phyloP scores from a whole-genome alignment of 2,888 invertebrate genomes.

The Nemapogon koenigi region DNA sequence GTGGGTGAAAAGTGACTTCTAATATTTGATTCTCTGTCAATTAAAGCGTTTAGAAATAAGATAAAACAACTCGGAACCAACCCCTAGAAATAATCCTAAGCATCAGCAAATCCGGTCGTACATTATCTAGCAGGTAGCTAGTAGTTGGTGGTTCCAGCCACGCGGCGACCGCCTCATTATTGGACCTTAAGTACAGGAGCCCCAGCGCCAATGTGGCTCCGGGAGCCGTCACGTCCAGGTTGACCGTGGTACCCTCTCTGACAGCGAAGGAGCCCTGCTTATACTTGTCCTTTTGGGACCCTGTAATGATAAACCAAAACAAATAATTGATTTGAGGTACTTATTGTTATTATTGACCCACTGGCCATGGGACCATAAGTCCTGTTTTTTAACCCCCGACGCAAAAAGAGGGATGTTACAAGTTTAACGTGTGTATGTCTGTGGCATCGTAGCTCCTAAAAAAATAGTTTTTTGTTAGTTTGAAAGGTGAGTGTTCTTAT shows the following conservation, averaged over 20 bases:
- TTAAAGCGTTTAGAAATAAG: too few species aligned
- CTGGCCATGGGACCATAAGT: too few species aligned
- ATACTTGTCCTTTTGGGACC: conserved; percentile 87
- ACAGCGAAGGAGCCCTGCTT: conserved; percentile 88
- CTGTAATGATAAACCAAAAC: conserved; percentile 29
- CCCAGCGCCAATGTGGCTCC: conserved; percentile 95
- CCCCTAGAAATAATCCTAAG: conserved; percentile 81
- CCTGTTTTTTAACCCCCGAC: too few species aligned
- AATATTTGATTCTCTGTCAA: too few species aligned
- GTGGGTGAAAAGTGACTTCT: too few species aligned
- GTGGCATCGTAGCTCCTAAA: too few species aligned
- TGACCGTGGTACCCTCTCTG: conserved; percentile 88
- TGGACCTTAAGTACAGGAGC: conserved; percentile 90
- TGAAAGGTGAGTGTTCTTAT: too few species aligned
- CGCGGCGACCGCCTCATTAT: conserved; percentile 83
- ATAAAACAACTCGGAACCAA: conserved; percentile 21
- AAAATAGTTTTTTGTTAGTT: too few species aligned
- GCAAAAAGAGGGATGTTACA: too few species aligned
- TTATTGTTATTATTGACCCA: too few species aligned
- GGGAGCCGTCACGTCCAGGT: conserved; percentile 95
- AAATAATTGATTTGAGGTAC: neutral
- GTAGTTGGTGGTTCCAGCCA: conserved; percentile 93
- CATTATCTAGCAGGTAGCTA: conserved; percentile 87
- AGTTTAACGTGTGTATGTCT: too few species aligned
- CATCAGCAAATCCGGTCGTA: conserved; percentile 89